A percentile compares a stretch with the other conserved stretches of the same genome.
Conservation (phyloP, 2,113 vertebrate species). For the Apodemus speciosus region DNA sequence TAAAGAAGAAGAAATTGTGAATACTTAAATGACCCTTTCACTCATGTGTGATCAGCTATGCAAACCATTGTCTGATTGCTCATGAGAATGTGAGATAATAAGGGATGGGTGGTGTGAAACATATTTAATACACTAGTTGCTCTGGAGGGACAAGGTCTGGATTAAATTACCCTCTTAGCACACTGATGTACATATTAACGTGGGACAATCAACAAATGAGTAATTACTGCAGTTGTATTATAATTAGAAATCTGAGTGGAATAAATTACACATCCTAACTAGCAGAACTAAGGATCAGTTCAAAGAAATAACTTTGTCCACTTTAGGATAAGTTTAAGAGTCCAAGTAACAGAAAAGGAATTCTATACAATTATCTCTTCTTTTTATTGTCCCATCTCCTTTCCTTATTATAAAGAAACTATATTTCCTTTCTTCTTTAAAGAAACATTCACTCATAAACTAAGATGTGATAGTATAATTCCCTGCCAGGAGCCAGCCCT, state of each 20-base stretch:
- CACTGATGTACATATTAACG: background rate
- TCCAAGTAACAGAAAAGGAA: background rate
- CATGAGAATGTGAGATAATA: background rate
- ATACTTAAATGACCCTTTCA: too few species aligned
- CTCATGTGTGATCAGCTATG: background rate
- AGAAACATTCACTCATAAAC: background rate
- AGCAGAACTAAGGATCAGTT: background rate
- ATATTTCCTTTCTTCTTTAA: background rate
- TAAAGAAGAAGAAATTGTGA: background rate
- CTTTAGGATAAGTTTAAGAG: background rate
- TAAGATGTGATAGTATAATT: background rate
- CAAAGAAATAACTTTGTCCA: background rate
- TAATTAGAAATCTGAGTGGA: conserved; percentile 41
- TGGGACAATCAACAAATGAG: conserved; percentile 22
- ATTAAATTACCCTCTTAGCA: background rate
- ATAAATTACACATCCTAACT: conserved; percentile 6
- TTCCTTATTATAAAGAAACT: background rate
- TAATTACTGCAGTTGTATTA: background rate
- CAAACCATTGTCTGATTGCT: background rate
- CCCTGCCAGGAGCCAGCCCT: too few species aligned
- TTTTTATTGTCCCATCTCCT: background rate
- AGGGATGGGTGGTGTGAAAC: too few species aligned
- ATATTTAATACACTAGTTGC: background rate
- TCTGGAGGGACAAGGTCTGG: background rate
- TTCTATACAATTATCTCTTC: background rate